Conservation (phyloP, 2,888 invertebrate genomes). For the Frankliniella intonsa region DNA sequence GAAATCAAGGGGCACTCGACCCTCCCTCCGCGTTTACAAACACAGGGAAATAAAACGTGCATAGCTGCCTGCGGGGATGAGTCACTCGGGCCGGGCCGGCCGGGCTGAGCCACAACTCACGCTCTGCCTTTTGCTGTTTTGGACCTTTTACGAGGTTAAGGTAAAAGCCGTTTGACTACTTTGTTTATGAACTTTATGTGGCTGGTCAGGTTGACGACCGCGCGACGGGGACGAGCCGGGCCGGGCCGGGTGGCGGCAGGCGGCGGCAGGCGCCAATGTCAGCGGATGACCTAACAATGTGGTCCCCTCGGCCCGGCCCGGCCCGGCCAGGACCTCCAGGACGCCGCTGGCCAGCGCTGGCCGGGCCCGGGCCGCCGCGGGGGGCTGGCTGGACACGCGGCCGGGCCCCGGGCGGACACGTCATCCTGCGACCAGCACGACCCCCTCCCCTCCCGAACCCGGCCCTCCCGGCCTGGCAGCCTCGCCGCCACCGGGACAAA, state of each 20-base stretch:
- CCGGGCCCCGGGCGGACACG: too few species aligned
- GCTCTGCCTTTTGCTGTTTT: background rate
- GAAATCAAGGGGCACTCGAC: background rate
- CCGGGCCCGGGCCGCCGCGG: background rate
- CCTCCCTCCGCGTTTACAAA: background rate
- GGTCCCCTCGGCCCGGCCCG: background rate
- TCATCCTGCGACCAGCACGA: too few species aligned
- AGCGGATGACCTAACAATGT: background rate
- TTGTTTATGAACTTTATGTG: constrained; percentile 7
- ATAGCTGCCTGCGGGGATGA: background rate
- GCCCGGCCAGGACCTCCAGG: background rate
- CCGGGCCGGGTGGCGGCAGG: background rate
- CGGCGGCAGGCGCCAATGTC: background rate
- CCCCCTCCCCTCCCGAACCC: too few species aligned
- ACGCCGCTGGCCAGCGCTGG: background rate
- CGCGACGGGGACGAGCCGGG: background rate
- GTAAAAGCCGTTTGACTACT: constrained; percentile 15
- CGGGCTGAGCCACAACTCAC: background rate
- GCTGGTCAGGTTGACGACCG: background rate
- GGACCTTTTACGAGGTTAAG: constrained; percentile 16
- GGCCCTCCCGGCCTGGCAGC: too few species aligned
- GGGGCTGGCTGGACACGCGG: too few species aligned
- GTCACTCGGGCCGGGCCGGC: background rate
- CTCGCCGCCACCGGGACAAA: too few species aligned
- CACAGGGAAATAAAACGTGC: background rate